Evolutionary conservation across 1,140 invertebrate species (phyloP).

Genomic region (Thrips palmi): DNA sequence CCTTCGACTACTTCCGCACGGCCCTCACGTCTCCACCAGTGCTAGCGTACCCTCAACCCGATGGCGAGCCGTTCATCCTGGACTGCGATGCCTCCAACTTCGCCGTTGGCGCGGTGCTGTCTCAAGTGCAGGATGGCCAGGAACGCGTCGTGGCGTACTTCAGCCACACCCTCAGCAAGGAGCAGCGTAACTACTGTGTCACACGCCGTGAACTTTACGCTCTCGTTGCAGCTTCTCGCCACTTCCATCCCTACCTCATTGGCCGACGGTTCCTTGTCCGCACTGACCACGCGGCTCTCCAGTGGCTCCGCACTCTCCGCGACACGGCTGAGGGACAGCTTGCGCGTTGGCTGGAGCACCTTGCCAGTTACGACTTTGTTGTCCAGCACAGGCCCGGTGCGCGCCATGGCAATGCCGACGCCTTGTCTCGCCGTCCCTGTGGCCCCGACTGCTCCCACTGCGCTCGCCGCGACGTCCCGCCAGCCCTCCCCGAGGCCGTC

Average conservation of each 20-base stretch:
- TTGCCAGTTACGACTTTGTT: slow-evolving; percentile 27
- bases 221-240: slow-evolving; percentile 4
- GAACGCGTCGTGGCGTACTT: slow-evolving; percentile 18
- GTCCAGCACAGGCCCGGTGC: slow-evolving; percentile 24
- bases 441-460: background rate
- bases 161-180: slow-evolving; percentile 9
- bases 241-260: slow-evolving; percentile 11
- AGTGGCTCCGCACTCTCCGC: too few species aligned
- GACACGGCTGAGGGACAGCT: too few species aligned
- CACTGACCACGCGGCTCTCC: slow-evolving; percentile 11
- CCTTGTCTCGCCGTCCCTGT: slow-evolving; percentile 15
- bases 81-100: slow-evolving; percentile 15
- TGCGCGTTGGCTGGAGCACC: slow-evolving; percentile 27
- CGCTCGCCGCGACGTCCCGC: background rate
- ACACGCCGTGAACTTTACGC: slow-evolving; percentile 11
- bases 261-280: slow-evolving; percentile 7
- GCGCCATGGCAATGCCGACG: slow-evolving; percentile 20
- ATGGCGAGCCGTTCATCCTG: slow-evolving; percentile 13
- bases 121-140: slow-evolving; percentile 14
- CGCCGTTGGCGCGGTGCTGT: slow-evolving; percentile 14
- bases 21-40: slow-evolving; percentile 8
- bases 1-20: background rate
- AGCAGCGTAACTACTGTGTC: slow-evolving; percentile 12
- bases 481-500: too few species aligned
- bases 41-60: slow-evolving; percentile 17